These are phyloP conservation scores for Notarius lentiginosus DNA, from an alignment of 2,113 vertebrate species.

Conservation along the genomic window DNA sequence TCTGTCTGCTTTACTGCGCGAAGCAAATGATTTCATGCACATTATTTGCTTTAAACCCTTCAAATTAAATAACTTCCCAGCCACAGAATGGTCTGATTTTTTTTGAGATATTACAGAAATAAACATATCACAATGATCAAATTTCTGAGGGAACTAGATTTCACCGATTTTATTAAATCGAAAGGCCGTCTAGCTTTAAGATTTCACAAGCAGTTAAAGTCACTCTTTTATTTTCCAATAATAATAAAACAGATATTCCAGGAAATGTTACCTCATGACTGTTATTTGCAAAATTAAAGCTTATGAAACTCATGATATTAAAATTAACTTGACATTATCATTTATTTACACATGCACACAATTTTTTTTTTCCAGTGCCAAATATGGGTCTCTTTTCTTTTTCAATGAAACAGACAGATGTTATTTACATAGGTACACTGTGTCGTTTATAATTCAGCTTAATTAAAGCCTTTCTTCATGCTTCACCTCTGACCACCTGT, in stretches of 20 bases:
- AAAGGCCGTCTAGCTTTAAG: too few species aligned
- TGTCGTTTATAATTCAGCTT: slow-evolving; percentile 72
- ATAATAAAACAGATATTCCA: neutral
- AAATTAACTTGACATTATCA: slow-evolving; percentile 17
- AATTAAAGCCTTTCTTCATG: slow-evolving; percentile 78
- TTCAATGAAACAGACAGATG: slow-evolving; percentile 47
- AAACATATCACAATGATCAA: too few species aligned
- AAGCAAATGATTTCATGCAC: too few species aligned
- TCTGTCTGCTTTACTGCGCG: too few species aligned
- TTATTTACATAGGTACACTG: slow-evolving; percentile 78
- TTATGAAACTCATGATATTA: slow-evolving; percentile 42
- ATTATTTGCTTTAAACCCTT: too few species aligned
- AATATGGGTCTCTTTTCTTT: neutral
- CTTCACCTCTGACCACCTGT: slow-evolving; percentile 83
- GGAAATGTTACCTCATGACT: neutral
- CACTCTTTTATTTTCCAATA: neutral
- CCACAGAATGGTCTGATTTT: too few species aligned
- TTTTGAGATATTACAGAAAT: too few species aligned
- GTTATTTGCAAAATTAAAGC: slow-evolving; percentile 20
- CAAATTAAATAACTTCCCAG: too few species aligned
- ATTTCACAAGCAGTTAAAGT: neutral
- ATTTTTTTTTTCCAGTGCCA: slow-evolving; percentile 21
- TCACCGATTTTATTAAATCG: too few species aligned
- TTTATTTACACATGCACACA: slow-evolving; percentile 52
- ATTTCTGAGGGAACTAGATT: too few species aligned